Evolutionary conservation across 2,888 invertebrate species (phyloP).

Genomic region (Platycnemis pennipes): DNA sequence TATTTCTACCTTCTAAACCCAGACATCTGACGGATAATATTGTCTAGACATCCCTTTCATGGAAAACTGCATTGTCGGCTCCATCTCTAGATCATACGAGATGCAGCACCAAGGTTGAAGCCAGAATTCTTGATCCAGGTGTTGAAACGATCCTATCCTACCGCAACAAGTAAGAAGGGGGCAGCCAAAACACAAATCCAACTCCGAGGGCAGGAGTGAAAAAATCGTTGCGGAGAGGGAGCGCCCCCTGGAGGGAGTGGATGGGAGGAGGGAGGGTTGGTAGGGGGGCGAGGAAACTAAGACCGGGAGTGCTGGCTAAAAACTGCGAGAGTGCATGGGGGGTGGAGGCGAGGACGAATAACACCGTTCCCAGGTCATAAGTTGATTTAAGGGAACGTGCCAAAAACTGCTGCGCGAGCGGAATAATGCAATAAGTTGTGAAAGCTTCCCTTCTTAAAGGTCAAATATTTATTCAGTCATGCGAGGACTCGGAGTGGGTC

Average conservation of each 20-base stretch:
- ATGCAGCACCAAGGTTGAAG: no score
- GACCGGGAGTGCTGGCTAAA: neutral
- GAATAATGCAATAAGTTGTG: constrained; percentile 46
- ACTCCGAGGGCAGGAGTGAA: neutral
- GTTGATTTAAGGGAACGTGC: constrained; percentile 22
- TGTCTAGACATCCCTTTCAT: no score
- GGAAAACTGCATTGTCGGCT: no score
- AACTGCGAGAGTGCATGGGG: neutral
- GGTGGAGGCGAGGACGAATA: neutral
- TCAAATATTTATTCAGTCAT: constrained; percentile 43
- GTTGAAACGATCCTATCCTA: no score
- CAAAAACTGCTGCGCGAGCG: constrained; percentile 11
- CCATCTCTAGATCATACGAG: no score
- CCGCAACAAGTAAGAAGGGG: neutral
- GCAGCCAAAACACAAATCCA: neutral
- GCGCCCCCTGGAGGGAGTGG: neutral
- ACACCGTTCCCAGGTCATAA: neutral
- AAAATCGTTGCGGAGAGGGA: neutral
- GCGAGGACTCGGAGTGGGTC: neutral
- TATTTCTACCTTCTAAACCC: no score
- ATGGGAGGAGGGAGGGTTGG: neutral
- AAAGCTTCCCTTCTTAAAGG: constrained; percentile 15
- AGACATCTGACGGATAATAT: no score
- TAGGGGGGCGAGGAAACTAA: neutral
- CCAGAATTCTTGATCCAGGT: no score